Base-by-base conservation (phyloP, 2,888 invertebrate species). In the Hemithea aestivaria region DNA sequence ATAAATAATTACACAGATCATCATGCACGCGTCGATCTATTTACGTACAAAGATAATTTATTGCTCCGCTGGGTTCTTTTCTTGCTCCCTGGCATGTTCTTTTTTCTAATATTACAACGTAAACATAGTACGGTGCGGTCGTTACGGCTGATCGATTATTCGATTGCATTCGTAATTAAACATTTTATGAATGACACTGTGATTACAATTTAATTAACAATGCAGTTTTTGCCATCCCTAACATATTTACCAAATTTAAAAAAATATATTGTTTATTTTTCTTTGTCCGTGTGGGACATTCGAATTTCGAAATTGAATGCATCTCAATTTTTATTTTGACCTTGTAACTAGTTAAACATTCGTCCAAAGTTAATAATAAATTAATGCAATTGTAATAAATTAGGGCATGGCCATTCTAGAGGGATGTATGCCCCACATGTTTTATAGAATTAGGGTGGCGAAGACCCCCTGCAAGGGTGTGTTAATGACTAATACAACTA, bases 101-200 rank as follows among this genome's bases (percentile, higher is more conserved):
- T 63, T 63, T 56, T 59, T 58, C 55, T 40, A 48, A 66, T 60
- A 58, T 62, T 51, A 56, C 48, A 72, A 82, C 66, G 79, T 85
- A 85, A 84, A 85, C 85, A 85, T 40, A 44, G 46, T 39, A 50
- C 62, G 59, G 62, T 60, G 63, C 61, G 58, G 55, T 66, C 62
- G 70, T 70, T 67, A 71, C 47, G 64, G 64, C 51, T 67, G 73
- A 85, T 83, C 78, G 83, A 83, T 85, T 79, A 68, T 51, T 73
- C 73, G 62, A 73, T 69, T 74, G 70, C 59, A 53, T 66, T 59
- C 56, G 59, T 74, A 76, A 77, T 79, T 78, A 70, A 46, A 40
- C 45, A 26, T 62, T 81, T 83, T 76, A 80, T 85, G 82, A 87
- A 85, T 85, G 83, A 70, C 59, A 73, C 56, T 51, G 61, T 55